Evolutionary conservation across 1,140 invertebrate species (phyloP).

Genomic region (Laupala kohalensis): DNA sequence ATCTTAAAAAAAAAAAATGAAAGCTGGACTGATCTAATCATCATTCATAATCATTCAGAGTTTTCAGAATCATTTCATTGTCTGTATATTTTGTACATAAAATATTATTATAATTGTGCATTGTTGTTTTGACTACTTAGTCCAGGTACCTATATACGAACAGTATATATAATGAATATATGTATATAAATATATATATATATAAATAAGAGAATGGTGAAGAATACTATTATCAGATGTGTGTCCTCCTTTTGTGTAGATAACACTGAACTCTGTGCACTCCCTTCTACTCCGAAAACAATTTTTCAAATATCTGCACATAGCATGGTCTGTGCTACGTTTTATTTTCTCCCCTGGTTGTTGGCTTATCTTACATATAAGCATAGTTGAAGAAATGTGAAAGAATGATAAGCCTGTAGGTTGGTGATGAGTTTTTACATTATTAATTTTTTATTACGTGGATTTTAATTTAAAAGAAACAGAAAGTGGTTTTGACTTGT

Average conservation of each 20-base stretch:
- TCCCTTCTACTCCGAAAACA: neutral
- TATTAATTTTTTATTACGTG: conserved; percentile 1
- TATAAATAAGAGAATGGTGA: conserved; percentile 8
- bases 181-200: conserved; percentile 11
- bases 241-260: conserved; percentile 7
- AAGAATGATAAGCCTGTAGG: neutral
- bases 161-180: conserved; percentile 13
- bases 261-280: conserved; percentile 6
- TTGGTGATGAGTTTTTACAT: neutral
- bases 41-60: conserved; percentile 10
- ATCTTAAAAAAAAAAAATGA: neutral
- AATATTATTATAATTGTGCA: conserved; percentile 13
- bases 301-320: neutral
- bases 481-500: neutral
- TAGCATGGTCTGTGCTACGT: conserved; percentile 4
- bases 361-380: neutral
- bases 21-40: conserved; percentile 12
- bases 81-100: conserved; percentile 17
- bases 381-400: neutral
- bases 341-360: conserved; percentile 2
- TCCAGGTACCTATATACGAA: conserved; percentile 13
- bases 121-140: conserved; percentile 15
- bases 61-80: conserved; percentile 12
- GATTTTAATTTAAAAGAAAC: conserved; percentile 5
- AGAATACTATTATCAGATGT: neutral